These are phyloP conservation scores for Troides helena DNA, from an alignment of 2,888 invertebrate species.

Conservation along the genomic window DNA sequence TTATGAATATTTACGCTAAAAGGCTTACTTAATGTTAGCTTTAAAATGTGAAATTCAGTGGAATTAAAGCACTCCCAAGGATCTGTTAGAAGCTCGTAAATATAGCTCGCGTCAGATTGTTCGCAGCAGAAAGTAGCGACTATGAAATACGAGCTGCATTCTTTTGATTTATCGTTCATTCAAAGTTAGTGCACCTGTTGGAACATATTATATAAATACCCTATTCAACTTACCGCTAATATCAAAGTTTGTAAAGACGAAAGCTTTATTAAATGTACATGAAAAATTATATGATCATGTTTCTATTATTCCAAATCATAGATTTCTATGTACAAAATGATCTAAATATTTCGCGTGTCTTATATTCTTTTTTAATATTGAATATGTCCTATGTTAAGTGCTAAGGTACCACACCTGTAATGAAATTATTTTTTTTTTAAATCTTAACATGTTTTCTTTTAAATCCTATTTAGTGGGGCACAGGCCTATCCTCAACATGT, in stretches of 20 bases:
- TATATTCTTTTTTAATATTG: no score
- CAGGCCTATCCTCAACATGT: no score
- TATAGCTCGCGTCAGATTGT: slow-evolving; percentile 9
- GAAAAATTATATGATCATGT: no score
- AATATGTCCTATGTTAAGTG: no score
- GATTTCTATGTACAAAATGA: no score
- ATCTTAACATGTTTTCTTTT: no score
- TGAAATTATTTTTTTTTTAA: no score
- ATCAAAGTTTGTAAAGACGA: no score
- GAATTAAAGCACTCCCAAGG: slow-evolving; percentile 1
- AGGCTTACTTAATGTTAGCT: background rate
- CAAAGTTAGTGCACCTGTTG: slow-evolving; percentile 7
- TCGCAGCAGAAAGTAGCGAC: slow-evolving; percentile 4
- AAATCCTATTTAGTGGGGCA: no score
- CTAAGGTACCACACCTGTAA: no score
- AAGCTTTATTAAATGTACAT: background rate
- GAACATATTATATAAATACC: background rate
- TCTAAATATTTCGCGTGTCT: no score
- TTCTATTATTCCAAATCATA: no score
- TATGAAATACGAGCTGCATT: slow-evolving; percentile 7
- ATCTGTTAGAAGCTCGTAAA: slow-evolving; percentile 9
- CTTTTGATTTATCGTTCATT: slow-evolving; percentile 14
- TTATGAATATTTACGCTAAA: background rate
- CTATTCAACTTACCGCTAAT: background rate
- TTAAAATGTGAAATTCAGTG: slow-evolving; percentile 3